These are phyloP conservation scores for Helobdella robusta DNA, from an alignment of 2,888 invertebrate genomes.

Conservation along the genomic window DNA sequence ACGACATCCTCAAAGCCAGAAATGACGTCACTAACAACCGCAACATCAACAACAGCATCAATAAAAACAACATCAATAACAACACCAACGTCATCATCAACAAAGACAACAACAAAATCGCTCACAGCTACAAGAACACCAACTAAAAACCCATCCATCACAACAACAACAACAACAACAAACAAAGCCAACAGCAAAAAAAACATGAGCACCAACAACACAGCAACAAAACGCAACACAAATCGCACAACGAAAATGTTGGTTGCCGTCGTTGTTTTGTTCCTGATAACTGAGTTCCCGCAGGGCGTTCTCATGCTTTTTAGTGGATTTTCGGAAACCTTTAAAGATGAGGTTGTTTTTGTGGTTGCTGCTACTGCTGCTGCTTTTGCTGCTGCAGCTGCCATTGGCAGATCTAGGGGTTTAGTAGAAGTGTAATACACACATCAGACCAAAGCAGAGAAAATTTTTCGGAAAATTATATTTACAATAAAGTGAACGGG, in stretches of 20 bases:
- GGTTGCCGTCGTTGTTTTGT: constrained; percentile 75
- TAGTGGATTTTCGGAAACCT: constrained; percentile 59
- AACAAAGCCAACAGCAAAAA: neutral
- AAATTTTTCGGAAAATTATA: too few relatives aligned
- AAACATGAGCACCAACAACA: neutral
- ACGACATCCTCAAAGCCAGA: neutral
- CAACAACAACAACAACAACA: constrained; percentile 1
- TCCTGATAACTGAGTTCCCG: constrained; percentile 79
- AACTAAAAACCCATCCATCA: neutral
- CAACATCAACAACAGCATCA: too few relatives aligned
- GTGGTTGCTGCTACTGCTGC: too few relatives aligned
- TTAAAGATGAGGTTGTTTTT: too few relatives aligned
- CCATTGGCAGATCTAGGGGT: too few relatives aligned
- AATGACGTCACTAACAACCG: neutral
- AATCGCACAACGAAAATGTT: constrained; percentile 81
- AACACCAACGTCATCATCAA: too few relatives aligned
- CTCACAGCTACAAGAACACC: neutral
- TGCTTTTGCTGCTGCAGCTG: too few relatives aligned
- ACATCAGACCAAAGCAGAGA: too few relatives aligned
- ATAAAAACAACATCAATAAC: too few relatives aligned
- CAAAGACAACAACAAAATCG: neutral
- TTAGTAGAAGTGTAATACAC: too few relatives aligned
- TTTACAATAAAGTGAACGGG: too few relatives aligned
- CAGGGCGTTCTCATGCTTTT: constrained; percentile 66
- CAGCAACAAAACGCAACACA: constrained; percentile 37